Percentiles rank a stretch among this genome's conserved stretches.
phyloP scores from a whole-genome alignment of 2,113 vertebrate genomes.

The Piaya cayana region DNA sequence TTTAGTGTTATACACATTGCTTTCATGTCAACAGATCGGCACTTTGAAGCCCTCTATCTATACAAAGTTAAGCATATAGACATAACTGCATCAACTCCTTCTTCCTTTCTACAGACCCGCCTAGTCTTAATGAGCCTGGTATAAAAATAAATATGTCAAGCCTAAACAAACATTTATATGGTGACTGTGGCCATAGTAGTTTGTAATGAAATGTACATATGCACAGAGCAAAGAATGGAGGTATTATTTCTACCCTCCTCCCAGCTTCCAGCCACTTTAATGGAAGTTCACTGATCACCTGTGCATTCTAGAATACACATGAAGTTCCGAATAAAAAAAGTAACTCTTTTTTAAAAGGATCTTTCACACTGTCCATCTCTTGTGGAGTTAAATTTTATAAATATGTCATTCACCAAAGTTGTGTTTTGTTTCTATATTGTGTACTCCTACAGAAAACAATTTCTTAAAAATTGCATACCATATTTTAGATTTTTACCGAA shows the following conservation, averaged over 20 bases:
- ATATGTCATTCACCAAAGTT: neutral
- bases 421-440: accelerated
- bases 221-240: neutral
- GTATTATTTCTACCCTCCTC: neutral
- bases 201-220: neutral
- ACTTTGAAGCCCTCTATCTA: neutral
- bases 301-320: neutral
- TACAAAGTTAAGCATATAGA: neutral
- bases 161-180: neutral
- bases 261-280: neutral
- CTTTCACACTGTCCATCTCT: neutral
- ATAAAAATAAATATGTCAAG: neutral
- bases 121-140: neutral
- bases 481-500: neutral
- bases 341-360: neutral
- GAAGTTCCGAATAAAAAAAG: neutral
- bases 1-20: neutral
- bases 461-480: accelerated
- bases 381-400: neutral
- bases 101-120: neutral
- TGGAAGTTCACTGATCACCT: neutral
- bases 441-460: neutral
- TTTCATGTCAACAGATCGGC: neutral
- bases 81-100: neutral
- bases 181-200: neutral